Base-by-base conservation (phyloP, 2,113 vertebrate species). In the Thalassoma bifasciatum region DNA sequence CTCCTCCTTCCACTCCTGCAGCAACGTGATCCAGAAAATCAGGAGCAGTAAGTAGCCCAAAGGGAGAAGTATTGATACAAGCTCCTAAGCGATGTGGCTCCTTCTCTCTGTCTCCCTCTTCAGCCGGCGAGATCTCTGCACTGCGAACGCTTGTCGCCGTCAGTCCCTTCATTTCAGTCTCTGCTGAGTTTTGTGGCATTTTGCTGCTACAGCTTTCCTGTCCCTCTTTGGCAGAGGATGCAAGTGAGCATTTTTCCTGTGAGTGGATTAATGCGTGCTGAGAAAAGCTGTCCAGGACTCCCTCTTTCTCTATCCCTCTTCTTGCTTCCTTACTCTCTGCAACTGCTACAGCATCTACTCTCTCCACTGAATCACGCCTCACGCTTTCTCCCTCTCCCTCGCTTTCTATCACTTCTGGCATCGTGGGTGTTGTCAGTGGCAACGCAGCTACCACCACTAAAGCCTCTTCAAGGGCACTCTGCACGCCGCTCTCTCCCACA, bases 371-470 rank as follows among this genome's bases (percentile, higher is more conserved):
- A 88, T 93, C 86, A 79, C 63, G 38, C 79, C 83, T 89, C 82
- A 68, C 76, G n/a, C 86, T 73, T 84, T 91, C 91, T 91, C 86
- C 70, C 83, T 87, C 90, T 91, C 89, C 75, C 77, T 87, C 51
- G 62, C 89, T 85, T 92, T 94, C 85, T 81, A 91, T 92, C 88
- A 86, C 89, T 94, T 92, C 93, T 92, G 89, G 89, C 83, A 91
- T 84, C 58, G 92, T 90, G 92, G 92, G 91, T 92, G 92, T 94
- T 90, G 91, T 92, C 89, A 90, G 83, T 91, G 90, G 93, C 87
- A 93, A 93, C 92, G 82, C 84, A 77, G 85, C 65, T 73, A 82
- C 84, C 75, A 75, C 80, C 60, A 75, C 78, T 86, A 76, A 89
- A 92, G 86, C 81, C 84, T 90, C 72, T 92, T 88, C 85, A 88